phyloP scores from a whole-genome alignment of 2,113 vertebrate species.

The Hypomesus transpacificus region DNA sequence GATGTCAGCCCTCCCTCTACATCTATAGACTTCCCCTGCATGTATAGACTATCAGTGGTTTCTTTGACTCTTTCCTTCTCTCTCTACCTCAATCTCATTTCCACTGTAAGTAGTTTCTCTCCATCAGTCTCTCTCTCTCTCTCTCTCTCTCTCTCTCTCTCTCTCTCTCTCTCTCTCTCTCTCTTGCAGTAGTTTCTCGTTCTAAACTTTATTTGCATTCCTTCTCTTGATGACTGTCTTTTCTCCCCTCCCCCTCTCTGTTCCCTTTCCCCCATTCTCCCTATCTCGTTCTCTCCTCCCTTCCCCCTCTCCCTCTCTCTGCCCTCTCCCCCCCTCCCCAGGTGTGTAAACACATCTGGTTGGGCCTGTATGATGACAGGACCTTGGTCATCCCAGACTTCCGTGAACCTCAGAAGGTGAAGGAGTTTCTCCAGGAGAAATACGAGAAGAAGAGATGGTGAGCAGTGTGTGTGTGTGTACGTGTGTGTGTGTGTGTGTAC shows the following conservation, averaged over 20 bases:
- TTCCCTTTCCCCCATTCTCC: conserved; percentile 17
- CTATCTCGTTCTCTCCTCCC: conserved; percentile 11
- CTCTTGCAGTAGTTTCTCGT: too few species aligned
- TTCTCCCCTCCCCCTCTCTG: not conserved
- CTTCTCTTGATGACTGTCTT: too few species aligned
- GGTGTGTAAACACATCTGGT: conserved; percentile 99
- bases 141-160: too few species aligned
- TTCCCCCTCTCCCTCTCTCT: conserved; percentile 22
- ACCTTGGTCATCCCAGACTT: conserved; percentile 97
- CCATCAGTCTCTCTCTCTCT: too few species aligned
- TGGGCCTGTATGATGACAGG: conserved; percentile 97
- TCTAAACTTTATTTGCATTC: too few species aligned
- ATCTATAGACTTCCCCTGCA: too few species aligned
- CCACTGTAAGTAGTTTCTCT: too few species aligned
- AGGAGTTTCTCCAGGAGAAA: conserved; percentile 99
- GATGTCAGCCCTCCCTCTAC: not conserved
- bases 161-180: too few species aligned
- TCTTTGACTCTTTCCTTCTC: too few species aligned
- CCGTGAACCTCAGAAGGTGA: conserved; percentile 98
- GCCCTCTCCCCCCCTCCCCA: conserved; percentile 53
- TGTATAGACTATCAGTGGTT: too few species aligned
- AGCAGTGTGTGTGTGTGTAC: conserved; percentile 27
- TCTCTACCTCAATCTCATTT: too few species aligned
- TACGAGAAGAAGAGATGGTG: conserved; percentile 99
- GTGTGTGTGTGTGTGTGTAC: too few species aligned